Percentiles rank a stretch among this genome's conserved stretches.
Conservation (phyloP, 2,888 invertebrate species). For the Dicyrtoma fusca region DNA sequence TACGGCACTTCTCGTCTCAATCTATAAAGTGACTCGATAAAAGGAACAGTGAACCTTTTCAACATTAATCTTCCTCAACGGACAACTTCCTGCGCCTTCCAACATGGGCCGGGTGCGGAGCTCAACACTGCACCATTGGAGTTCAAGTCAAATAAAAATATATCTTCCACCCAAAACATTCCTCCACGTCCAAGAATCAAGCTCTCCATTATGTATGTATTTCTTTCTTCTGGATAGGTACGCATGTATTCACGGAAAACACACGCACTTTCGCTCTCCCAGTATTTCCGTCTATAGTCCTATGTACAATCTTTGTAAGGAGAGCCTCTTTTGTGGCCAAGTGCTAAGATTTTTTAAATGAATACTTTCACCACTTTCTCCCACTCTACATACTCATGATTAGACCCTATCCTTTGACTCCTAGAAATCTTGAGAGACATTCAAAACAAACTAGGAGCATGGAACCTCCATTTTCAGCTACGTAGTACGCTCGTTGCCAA, state of each 20-base stretch:
- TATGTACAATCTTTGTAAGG: not conserved
- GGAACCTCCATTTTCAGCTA: no score
- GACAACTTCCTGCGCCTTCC: constrained; percentile 11
- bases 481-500: no score
- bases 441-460: no score
- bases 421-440: no score
- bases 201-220: not conserved
- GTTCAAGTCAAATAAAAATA: constrained; percentile 16
- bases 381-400: no score
- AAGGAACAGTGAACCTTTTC: constrained; percentile 19
- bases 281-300: not conserved
- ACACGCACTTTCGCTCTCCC: not conserved
- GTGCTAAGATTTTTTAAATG: no score
- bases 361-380: no score
- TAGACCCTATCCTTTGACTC: no score
- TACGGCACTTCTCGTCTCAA: constrained; percentile 19
- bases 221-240: no score
- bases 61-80: constrained; percentile 33
- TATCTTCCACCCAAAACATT: constrained; percentile 12
- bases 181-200: not conserved
- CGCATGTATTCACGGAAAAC: not conserved
- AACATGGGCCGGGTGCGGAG: not conserved
- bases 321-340: no score
- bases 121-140: constrained; percentile 4
- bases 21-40: constrained; percentile 34